These are phyloP conservation scores for Bubo blakistoni DNA, from an alignment of 2,113 vertebrate species.

Conservation along the genomic window DNA sequence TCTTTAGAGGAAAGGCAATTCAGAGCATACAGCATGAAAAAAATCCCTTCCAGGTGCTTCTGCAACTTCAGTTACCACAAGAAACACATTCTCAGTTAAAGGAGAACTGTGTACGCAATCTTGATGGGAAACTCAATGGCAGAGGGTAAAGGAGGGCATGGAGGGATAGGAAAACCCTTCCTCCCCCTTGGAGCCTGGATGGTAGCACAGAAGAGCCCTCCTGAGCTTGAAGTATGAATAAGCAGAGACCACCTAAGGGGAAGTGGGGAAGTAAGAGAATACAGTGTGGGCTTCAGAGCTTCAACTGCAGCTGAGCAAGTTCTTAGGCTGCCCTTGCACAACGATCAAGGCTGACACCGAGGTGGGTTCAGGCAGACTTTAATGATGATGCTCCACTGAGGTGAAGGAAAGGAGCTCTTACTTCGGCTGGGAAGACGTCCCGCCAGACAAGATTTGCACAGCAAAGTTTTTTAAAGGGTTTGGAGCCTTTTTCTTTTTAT, in stretches of 20 bases:
- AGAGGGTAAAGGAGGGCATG: not conserved
- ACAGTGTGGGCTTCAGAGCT: not conserved
- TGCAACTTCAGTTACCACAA: not conserved
- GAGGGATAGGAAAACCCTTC: not conserved
- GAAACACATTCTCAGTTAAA: not conserved
- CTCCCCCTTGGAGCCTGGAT: not conserved
- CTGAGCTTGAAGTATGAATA: not conserved
- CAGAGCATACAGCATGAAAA: not conserved
- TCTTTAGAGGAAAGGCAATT: not conserved
- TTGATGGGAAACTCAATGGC: not conserved
- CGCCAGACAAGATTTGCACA: not conserved
- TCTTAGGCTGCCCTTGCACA: not conserved
- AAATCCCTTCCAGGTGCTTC: not conserved
- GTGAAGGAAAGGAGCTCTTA: not conserved
- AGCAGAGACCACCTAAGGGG: not conserved
- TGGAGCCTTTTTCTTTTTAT: not conserved
- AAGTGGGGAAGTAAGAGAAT: not conserved
- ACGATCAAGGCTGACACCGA: not conserved
- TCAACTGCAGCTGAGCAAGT: not conserved
- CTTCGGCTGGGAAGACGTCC: not conserved
- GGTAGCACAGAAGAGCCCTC: not conserved
- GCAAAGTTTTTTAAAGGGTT: not conserved
- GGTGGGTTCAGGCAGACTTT: not conserved
- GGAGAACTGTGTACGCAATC: not conserved
- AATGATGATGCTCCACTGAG: not conserved